Percentiles rank a stretch among this genome's conserved stretches.
phyloP scores from a whole-genome alignment of 1,140 invertebrate species.

The Drosophila grimshawi region DNA sequence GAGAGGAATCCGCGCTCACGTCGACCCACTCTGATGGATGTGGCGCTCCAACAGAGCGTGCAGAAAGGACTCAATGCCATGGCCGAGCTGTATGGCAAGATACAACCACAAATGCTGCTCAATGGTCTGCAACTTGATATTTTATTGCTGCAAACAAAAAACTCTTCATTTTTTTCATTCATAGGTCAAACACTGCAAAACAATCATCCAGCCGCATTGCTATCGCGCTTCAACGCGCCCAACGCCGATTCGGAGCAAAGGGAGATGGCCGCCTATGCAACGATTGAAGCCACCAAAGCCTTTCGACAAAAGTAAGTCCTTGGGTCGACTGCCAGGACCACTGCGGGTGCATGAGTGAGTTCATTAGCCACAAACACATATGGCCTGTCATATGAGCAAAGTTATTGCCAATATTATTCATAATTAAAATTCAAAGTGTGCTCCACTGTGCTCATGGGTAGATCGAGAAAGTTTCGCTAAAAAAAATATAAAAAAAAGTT shows the following conservation, averaged over 20 bases:
- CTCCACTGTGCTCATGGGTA: constrained; percentile 12
- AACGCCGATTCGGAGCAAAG: constrained; percentile 57
- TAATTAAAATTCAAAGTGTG: constrained; percentile 62
- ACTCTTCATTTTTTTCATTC: constrained; percentile 3
- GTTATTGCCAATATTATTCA: constrained; percentile 47
- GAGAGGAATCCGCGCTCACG: constrained; percentile 57
- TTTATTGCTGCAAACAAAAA: constrained; percentile 19
- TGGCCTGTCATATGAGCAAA: constrained; percentile 57
- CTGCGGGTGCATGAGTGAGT: neutral
- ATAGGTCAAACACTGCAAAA: constrained; percentile 79
- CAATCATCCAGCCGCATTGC: constrained; percentile 80
- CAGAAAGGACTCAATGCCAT: constrained; percentile 80
- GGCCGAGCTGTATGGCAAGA: constrained; percentile 73
- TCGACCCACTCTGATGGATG: constrained; percentile 75
- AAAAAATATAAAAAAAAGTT: neutral
- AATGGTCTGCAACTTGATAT: constrained; percentile 68
- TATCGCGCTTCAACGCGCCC: constrained; percentile 80
- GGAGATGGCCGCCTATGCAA: constrained; percentile 83
- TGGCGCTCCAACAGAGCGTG: constrained; percentile 77
- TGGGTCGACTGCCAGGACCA: neutral
- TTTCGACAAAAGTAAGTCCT: constrained; percentile 82
- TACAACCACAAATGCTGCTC: constrained; percentile 78
- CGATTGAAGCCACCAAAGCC: constrained; percentile 77
- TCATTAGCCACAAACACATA: constrained; percentile 50
- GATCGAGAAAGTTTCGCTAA: neutral